Conservation (phyloP, 2,888 invertebrate genomes). For the Oligia fasciuncula region DNA sequence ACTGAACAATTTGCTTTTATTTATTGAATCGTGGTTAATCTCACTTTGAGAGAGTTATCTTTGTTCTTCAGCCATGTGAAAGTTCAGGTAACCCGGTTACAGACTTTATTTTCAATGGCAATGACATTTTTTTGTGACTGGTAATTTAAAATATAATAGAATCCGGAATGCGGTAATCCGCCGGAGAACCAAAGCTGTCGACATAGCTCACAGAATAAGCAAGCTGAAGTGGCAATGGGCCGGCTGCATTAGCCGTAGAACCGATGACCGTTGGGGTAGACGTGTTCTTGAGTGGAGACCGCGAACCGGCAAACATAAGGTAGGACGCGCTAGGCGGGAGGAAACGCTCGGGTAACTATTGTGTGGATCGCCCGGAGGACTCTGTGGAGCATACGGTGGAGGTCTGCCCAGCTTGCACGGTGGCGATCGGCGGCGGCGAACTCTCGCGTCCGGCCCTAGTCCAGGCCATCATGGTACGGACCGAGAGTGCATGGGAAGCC, state of each 20-base stretch:
- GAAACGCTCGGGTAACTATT: too few species aligned
- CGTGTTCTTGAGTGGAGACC: too few species aligned
- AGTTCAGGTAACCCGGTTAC: not conserved
- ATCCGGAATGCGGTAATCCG: too few species aligned
- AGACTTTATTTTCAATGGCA: not conserved
- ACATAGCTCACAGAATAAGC: not conserved
- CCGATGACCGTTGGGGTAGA: not conserved
- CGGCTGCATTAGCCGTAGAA: not conserved
- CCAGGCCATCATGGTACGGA: too few species aligned
- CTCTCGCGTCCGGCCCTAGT: too few species aligned
- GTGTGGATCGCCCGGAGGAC: too few species aligned
- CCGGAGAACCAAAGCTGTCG: not conserved
- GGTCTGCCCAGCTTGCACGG: too few species aligned
- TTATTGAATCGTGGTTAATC: conserved; percentile 28
- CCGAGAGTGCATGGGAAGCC: too few species aligned
- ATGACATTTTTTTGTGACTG: not conserved
- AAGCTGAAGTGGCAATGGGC: not conserved
- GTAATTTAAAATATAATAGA: not conserved
- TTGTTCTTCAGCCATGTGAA: not conserved
- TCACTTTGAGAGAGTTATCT: conserved; percentile 7
- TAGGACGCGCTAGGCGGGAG: too few species aligned
- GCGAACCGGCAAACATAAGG: too few species aligned
- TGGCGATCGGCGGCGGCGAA: too few species aligned
- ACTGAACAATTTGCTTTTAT: conserved; percentile 58
- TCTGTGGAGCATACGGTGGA: too few species aligned